Percentiles rank a stretch among this genome's conserved stretches.
These are phyloP conservation scores for Crypturellus undulatus DNA, from an alignment of 2,113 vertebrate genomes.

Conservation along the genomic window DNA sequence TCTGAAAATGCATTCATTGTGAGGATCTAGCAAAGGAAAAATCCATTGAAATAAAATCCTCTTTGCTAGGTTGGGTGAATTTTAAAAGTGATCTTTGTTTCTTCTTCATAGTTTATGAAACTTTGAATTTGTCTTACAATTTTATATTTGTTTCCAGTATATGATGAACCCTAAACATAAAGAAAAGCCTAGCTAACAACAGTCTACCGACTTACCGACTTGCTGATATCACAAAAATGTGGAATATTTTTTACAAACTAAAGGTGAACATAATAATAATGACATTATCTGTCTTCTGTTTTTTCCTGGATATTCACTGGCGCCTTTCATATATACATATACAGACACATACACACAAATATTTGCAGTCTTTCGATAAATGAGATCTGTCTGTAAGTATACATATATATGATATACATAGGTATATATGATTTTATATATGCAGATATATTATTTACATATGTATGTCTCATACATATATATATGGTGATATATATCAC, in stretches of 20 bases:
- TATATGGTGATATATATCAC: no score
- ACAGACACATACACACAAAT: no score
- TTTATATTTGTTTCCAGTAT: neutral
- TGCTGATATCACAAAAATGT: neutral
- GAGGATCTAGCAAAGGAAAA: neutral
- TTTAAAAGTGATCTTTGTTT: neutral
- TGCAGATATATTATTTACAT: no score
- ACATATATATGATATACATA: no score
- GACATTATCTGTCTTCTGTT: neutral
- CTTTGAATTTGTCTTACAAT: neutral
- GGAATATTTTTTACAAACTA: neutral
- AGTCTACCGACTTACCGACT: neutral
- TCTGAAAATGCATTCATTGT: neutral
- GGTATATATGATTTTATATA: no score
- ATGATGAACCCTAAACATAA: neutral
- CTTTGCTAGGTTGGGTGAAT: neutral
- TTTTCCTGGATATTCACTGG: neutral
- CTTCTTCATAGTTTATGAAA: neutral
- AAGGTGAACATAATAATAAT: neutral
- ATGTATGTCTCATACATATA: no score
- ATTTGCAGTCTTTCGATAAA: no score
- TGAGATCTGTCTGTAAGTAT: no score
- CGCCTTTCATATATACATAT: neutral
- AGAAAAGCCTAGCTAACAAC: neutral
- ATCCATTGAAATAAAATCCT: neutral